phyloP scores from a whole-genome alignment of 2,113 vertebrate genomes.

The Erinaceus europaeus region DNA sequence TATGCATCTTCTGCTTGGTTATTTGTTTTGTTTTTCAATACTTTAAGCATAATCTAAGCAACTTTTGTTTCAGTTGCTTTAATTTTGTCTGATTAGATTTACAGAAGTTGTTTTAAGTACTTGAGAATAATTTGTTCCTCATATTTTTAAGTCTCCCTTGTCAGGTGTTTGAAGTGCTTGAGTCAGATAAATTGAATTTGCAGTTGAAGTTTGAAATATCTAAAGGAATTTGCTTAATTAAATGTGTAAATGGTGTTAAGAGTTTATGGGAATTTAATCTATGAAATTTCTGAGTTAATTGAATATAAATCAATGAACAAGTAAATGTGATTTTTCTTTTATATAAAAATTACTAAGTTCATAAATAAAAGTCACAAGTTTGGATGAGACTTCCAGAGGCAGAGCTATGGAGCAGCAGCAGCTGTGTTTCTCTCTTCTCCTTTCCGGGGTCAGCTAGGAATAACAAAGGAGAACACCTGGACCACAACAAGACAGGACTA shows the following conservation, averaged over 20 bases:
- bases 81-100: constrained; percentile 58
- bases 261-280: constrained; percentile 68
- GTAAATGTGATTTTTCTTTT: constrained; percentile 53
- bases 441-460: too few species aligned
- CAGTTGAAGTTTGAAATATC: constrained; percentile 67
- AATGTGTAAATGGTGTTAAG: constrained; percentile 65
- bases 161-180: constrained; percentile 66
- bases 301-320: constrained; percentile 68
- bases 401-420: too few species aligned
- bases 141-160: constrained; percentile 60
- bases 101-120: constrained; percentile 46
- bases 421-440: too few species aligned
- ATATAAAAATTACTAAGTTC: constrained; percentile 57
- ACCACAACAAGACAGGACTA: too few species aligned
- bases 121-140: constrained; percentile 49
- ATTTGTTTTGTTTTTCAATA: neutral
- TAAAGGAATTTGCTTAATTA: constrained; percentile 70
- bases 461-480: too few species aligned
- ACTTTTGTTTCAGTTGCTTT: too few species aligned
- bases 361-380: constrained; percentile 67
- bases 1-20: neutral
- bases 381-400: too few species aligned
- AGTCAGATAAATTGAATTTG: constrained; percentile 65
- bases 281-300: constrained; percentile 65
- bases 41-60: constrained; percentile 29